phyloP scores from a whole-genome alignment of 2,888 invertebrate genomes.

The Napeogenes inachia region DNA sequence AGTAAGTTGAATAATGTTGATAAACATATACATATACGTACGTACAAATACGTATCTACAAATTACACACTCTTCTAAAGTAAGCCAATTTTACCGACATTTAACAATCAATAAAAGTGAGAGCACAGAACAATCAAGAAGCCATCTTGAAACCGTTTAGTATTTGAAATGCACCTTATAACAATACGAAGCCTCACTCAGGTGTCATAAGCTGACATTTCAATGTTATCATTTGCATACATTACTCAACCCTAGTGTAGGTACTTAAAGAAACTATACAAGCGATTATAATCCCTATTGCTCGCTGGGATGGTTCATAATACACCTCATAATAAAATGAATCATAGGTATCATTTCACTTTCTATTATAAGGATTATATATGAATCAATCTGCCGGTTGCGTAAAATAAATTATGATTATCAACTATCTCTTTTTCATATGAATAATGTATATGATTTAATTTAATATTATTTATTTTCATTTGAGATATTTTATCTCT shows the following conservation, averaged over 20 bases:
- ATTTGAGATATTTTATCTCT: too few species aligned
- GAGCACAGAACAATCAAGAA: conserved; percentile 6
- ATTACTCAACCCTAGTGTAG: conserved; percentile 26
- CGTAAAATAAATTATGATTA: conserved; percentile 14
- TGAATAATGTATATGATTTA: conserved; percentile 1
- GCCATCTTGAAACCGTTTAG: conserved; percentile 22
- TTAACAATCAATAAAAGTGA: conserved; percentile 1
- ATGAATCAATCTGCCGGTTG: conserved; percentile 10
- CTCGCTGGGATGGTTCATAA: conserved; percentile 5
- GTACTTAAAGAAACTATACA: neutral
- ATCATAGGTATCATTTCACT: conserved; percentile 17
- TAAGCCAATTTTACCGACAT: neutral
- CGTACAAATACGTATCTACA: too few species aligned
- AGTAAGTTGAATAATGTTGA: too few species aligned
- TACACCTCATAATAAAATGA: conserved; percentile 1
- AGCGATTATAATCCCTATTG: conserved; percentile 14
- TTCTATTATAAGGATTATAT: conserved; percentile 21
- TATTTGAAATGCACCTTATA: conserved; percentile 16
- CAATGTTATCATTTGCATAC: conserved; percentile 33
- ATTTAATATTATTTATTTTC: neutral
- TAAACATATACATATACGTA: too few species aligned
- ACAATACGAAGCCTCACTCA: conserved; percentile 16
- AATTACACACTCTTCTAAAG: too few species aligned
- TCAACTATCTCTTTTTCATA: conserved; percentile 1
- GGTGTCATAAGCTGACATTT: conserved; percentile 27